Evolutionary conservation across 2,888 invertebrate species (phyloP).

Genomic region (Drosophila anceps): DNA sequence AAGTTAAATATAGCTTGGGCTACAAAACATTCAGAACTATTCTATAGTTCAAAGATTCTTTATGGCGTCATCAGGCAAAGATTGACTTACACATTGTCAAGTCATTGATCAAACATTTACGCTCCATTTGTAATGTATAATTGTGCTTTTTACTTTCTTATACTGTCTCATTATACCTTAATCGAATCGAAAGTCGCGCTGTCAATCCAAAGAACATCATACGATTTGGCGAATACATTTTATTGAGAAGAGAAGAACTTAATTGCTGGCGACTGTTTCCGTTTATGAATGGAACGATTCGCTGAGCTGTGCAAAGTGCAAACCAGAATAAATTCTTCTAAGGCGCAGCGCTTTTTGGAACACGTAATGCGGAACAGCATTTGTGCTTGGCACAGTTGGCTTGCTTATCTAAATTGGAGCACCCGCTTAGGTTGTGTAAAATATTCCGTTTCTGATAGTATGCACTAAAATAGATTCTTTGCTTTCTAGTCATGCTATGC

Average conservation of each 20-base stretch:
- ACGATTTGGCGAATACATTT: slow-evolving; percentile 18
- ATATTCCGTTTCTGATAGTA: slow-evolving; percentile 23
- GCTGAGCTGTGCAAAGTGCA: slow-evolving; percentile 47
- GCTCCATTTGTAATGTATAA: slow-evolving; percentile 5
- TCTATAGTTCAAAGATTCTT: slow-evolving; percentile 32
- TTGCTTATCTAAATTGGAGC: slow-evolving; percentile 41
- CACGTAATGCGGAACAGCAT: slow-evolving; percentile 13
- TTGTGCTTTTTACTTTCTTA: neutral
- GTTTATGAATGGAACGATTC: slow-evolving; percentile 45
- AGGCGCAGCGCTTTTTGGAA: neutral
- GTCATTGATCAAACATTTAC: slow-evolving; percentile 32
- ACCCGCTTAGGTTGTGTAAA: slow-evolving; percentile 21
- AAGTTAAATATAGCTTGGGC: neutral
- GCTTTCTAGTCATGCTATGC: neutral
- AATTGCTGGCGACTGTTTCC: slow-evolving; percentile 20
- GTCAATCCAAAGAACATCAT: slow-evolving; percentile 44
- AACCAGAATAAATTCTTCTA: neutral
- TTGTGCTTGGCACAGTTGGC: slow-evolving; percentile 55
- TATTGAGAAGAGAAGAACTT: slow-evolving; percentile 11
- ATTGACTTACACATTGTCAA: slow-evolving; percentile 41
- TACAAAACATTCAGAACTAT: slow-evolving; percentile 1
- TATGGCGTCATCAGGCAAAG: slow-evolving; percentile 44
- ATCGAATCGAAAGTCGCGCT: slow-evolving; percentile 27
- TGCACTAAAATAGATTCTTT: slow-evolving; percentile 2
- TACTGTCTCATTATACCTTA: slow-evolving; percentile 17